Evolutionary conservation across 2,113 vertebrate genomes (phyloP), one percentile per base, ranked within the genome.

Genomic region (Myrmecobius fasciatus): DNA sequence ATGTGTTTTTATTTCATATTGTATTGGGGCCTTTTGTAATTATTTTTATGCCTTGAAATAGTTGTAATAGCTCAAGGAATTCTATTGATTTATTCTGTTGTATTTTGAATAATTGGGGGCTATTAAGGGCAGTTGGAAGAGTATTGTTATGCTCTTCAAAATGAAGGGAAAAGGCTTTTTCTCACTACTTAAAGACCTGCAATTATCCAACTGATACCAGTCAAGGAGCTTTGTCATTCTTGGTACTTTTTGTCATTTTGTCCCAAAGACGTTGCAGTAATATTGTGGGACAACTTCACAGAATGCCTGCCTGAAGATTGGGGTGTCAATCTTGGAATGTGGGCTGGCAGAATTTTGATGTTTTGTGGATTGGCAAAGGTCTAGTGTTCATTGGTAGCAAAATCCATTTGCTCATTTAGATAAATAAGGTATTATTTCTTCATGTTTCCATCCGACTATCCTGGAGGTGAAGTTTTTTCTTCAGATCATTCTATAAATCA

Each of bases 41-140:
- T 98, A 88, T 97, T 97, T 95, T 98, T 99, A 98, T 99, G 98
- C 98, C 98, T 98, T 98, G 98, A 98, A 98, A 97, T 98, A 98
- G 98, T 97, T 98, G 98, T 98, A 98, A 97, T 97, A 98, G 97
- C 97, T 98, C 95, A 98, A 98, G 98, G 98, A 98, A 98, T 96
- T 97, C 93, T 97, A 96, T 98, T 83, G 97, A 96, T 98, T 83
- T 97, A 96, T 98, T 95, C 96, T 98, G 96, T 97, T 98, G 98
- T 98, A 98, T 91, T 97, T 92, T 98, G 96, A 98, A 97, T 95
- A 96, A 95, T 95, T 96, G 96, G 97, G 97, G 91, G 24, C 83
- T 97, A 12, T 96, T 92, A 94, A 97, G 97, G 97, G 98, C 97
- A 97, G 96, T 97, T 83, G 94, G 94, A 91, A 94, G 97, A 95